Base-by-base conservation (phyloP, 2,888 invertebrate species). In the Cataglyphis cursor region DNA sequence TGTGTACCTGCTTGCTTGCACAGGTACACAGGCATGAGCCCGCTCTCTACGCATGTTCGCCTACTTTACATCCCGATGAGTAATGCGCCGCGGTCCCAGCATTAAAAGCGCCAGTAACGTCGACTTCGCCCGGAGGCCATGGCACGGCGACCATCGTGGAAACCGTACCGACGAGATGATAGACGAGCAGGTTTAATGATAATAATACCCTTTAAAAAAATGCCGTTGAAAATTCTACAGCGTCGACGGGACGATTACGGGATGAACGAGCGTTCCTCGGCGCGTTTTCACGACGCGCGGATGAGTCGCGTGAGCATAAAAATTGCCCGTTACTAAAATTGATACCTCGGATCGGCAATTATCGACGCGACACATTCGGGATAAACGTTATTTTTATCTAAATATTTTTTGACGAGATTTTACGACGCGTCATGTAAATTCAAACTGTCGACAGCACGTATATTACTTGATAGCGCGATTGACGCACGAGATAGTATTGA, bases 51-150 rank as follows among this genome's bases (percentile, higher is more conserved):
- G 89, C 89, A 73, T 87, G 90, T 89, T 90, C 89, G 85, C 84
- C 86, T 89, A 86, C 88, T 90, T 90, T 90, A 85, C 90, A 90
- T 89, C 76, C 81, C 85, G 86, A 74, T 90, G 90, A 90, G 89
- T 90, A 90, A 90, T 90, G 90, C 70, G 81, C 86, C 81, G 84
- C 87, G 85, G 81, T 18, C 62, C 76, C 65, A 85, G 86, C 87
- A 89, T 90, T 90, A 90, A 90, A 89, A 89, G 90, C 84, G 86
- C 82, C 86, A 64, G 84, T 83, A 88, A 88, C 82, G 85, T 87
- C 89, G 90, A 84, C 85, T 82, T 66, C 21, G 83, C 85, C 72
- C 86, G 84, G 83, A 80, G 84, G 84, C 75, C 80, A 86, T 64
- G 64, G 28, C 48, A 21, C 44, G 85, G 74, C 78, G 80, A 73